Conservation (phyloP, 2,888 invertebrate genomes). For the Trypoxylon attenuatum region DNA sequence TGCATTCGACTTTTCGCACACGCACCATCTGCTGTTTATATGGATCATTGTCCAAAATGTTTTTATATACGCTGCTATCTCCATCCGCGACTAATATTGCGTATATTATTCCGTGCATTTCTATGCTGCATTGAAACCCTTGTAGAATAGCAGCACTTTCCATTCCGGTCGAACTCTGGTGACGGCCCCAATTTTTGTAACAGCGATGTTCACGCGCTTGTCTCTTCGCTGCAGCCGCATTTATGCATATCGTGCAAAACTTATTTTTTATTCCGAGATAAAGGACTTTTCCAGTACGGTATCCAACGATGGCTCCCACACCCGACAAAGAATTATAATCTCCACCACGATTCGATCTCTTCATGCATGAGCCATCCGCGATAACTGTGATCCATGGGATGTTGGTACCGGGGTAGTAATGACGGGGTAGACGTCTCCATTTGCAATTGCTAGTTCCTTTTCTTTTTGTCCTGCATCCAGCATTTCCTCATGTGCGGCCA, state of each 20-base stretch:
- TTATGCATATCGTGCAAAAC: background rate
- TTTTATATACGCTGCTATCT: background rate
- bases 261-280: background rate
- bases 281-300: background rate
- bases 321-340: background rate
- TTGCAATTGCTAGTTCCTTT: no score
- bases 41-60: background rate
- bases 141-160: background rate
- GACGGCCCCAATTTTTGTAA: background rate
- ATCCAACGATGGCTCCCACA: background rate
- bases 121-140: background rate
- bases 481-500: no score
- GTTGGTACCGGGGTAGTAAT: background rate
- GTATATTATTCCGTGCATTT: background rate
- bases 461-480: no score
- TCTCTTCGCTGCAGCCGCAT: background rate
- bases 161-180: background rate
- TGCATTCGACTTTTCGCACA: background rate
- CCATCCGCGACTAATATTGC: background rate
- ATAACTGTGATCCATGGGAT: background rate
- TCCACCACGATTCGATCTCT: background rate
- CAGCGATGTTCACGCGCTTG: background rate
- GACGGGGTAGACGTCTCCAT: no score
- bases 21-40: background rate
- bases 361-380: background rate